Evolutionary conservation across 1,140 invertebrate genomes (phyloP).

Genomic region (Catajapyx aquilonaris): DNA sequence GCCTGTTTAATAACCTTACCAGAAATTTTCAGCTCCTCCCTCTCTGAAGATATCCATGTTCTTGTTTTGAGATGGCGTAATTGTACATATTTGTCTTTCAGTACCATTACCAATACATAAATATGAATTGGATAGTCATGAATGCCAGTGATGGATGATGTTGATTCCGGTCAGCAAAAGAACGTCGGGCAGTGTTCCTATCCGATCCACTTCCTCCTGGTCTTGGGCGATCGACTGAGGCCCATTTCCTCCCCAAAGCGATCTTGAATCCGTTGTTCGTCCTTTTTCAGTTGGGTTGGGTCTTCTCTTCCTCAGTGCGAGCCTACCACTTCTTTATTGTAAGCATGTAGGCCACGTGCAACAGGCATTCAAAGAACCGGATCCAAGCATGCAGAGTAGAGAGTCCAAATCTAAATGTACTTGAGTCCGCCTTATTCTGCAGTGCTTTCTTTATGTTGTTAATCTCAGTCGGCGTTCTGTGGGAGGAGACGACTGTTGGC

Average conservation of each 20-base stretch:
- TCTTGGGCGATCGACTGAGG: slow-evolving; percentile 11
- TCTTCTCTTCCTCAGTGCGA: slow-evolving; percentile 12
- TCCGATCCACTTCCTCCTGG: slow-evolving; percentile 16
- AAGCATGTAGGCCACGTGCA: slow-evolving; percentile 17
- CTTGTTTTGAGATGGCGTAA: too few species aligned
- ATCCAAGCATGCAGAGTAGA: slow-evolving; percentile 19
- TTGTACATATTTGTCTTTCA: too few species aligned
- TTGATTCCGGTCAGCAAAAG: slow-evolving; percentile 15
- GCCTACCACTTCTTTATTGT: slow-evolving; percentile 12
- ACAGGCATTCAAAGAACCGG: slow-evolving; percentile 16
- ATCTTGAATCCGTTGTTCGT: slow-evolving; percentile 9
- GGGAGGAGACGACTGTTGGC: too few species aligned
- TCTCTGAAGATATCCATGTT: too few species aligned
- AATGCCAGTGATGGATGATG: slow-evolving; percentile 16
- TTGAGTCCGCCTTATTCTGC: slow-evolving; percentile 10
- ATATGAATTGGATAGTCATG: too few species aligned
- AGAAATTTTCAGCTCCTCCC: too few species aligned
- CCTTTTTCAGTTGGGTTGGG: slow-evolving; percentile 9
- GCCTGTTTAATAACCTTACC: too few species aligned
- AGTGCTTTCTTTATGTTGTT: too few species aligned
- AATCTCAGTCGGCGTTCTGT: too few species aligned
- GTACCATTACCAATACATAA: too few species aligned
- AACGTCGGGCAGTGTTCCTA: slow-evolving; percentile 18
- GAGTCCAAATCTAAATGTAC: slow-evolving; percentile 16
- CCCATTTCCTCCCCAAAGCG: slow-evolving; percentile 7